Evolutionary conservation across 2,888 invertebrate genomes (phyloP).

Genomic region (Heliconius ismenius): DNA sequence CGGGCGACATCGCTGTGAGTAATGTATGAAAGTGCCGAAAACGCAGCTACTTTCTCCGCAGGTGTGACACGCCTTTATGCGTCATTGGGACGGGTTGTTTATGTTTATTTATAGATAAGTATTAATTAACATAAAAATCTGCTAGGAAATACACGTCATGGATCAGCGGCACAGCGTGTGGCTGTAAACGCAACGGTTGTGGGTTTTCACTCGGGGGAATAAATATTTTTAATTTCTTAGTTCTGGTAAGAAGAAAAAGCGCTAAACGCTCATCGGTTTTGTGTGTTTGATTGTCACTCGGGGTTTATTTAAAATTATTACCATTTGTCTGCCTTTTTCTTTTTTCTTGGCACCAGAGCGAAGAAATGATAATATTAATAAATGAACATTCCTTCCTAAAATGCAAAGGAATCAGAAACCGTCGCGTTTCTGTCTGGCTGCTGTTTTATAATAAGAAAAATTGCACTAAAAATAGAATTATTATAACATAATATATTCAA

Average conservation of each 20-base stretch:
- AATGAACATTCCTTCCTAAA: background rate
- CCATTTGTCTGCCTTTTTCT: too few relatives aligned
- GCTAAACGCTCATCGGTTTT: too few relatives aligned
- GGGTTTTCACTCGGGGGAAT: background rate
- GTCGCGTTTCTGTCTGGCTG: background rate
- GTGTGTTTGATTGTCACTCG: too few relatives aligned
- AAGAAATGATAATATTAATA: background rate
- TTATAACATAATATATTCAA: too few relatives aligned
- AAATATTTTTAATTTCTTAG: background rate
- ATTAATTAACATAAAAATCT: background rate
- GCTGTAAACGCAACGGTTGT: background rate
- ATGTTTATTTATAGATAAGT: background rate
- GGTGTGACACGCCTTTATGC: slow-evolving; percentile 40
- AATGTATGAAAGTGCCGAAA: slow-evolving; percentile 39
- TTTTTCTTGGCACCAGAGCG: background rate
- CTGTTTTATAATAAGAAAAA: too few relatives aligned
- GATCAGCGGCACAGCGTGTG: background rate
- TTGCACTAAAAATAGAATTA: too few relatives aligned
- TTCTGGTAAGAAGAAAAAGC: too few relatives aligned
- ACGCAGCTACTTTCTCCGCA: slow-evolving; percentile 39
- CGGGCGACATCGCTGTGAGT: slow-evolving; percentile 34
- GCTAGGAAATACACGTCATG: background rate
- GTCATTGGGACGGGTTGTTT: slow-evolving; percentile 25
- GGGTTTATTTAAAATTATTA: too few relatives aligned
- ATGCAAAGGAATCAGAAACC: background rate